Evolutionary conservation across 2,113 vertebrate genomes (phyloP).

Genomic region (Oxyura jamaicensis): DNA sequence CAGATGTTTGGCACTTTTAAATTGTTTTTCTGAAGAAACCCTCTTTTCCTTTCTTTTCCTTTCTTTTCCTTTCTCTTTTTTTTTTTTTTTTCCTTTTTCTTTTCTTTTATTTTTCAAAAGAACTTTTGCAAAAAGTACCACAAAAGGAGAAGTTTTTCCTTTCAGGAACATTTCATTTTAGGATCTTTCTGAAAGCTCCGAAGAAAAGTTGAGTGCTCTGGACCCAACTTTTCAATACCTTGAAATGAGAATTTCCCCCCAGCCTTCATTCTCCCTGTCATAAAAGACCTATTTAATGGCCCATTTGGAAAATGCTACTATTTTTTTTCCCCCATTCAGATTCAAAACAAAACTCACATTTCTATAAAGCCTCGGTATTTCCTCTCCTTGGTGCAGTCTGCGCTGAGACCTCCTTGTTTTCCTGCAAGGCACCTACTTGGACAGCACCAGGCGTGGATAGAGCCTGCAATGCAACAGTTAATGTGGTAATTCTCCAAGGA

Average conservation of each 20-base stretch:
- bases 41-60: not conserved
- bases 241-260: not conserved
- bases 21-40: not conserved
- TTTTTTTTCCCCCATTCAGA: not conserved
- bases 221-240: not conserved
- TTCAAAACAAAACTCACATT: not conserved
- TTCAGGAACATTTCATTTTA: not conserved
- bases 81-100: not conserved
- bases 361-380: not conserved
- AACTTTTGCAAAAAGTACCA: not conserved
- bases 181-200: not conserved
- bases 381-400: rapidly evolving
- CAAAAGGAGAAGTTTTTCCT: not conserved
- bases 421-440: rapidly evolving
- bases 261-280: not conserved
- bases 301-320: not conserved
- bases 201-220: not conserved
- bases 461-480: not conserved
- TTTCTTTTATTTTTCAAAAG: not conserved
- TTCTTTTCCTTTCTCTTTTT: not conserved
- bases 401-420: not conserved
- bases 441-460: not conserved
- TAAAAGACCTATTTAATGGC: not conserved
- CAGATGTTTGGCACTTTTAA: rapidly evolving
- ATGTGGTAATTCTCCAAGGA: slow-evolving; percentile 52